Evolutionary conservation across 1,140 invertebrate genomes (phyloP).

Genomic region (Fopius arisanus): DNA sequence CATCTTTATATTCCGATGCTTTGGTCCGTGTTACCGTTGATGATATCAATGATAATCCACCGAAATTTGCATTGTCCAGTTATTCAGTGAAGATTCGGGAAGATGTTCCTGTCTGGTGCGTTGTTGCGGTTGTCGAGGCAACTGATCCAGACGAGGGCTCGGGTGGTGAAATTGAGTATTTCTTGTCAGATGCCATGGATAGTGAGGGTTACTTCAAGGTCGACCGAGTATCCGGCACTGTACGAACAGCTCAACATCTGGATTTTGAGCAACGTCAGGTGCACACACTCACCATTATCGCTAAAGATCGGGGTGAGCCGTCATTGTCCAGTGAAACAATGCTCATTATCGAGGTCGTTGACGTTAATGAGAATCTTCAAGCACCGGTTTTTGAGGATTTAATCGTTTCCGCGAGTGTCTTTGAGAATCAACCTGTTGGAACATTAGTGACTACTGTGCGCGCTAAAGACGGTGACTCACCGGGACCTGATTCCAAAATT

Average conservation of each 20-base stretch:
- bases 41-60: constrained; percentile 93
- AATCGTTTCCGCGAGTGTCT: constrained; percentile 74
- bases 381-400: constrained; percentile 86
- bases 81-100: constrained; percentile 88
- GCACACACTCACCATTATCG: constrained; percentile 85
- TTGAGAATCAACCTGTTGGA: constrained; percentile 79
- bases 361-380: constrained; percentile 91
- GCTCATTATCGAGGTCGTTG: constrained; percentile 86
- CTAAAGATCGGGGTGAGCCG: constrained; percentile 80
- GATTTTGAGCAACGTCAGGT: constrained; percentile 90
- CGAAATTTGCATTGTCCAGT: constrained; percentile 76
- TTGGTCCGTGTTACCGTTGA: constrained; percentile 81
- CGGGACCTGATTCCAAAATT: constrained; percentile 79
- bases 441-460: constrained; percentile 79
- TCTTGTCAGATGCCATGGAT: constrained; percentile 73
- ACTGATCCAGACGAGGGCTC: constrained; percentile 85
- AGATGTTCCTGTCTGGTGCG: constrained; percentile 87
- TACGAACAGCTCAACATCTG: constrained; percentile 77
- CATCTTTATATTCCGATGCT: constrained; percentile 77
- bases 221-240: constrained; percentile 82
- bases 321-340: constrained; percentile 77
- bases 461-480: constrained; percentile 81
- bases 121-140: constrained; percentile 85
- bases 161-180: constrained; percentile 80
- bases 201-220: constrained; percentile 76